Conservation (phyloP, 2,888 invertebrate genomes). For the Prosopocoilus inquinatus region DNA sequence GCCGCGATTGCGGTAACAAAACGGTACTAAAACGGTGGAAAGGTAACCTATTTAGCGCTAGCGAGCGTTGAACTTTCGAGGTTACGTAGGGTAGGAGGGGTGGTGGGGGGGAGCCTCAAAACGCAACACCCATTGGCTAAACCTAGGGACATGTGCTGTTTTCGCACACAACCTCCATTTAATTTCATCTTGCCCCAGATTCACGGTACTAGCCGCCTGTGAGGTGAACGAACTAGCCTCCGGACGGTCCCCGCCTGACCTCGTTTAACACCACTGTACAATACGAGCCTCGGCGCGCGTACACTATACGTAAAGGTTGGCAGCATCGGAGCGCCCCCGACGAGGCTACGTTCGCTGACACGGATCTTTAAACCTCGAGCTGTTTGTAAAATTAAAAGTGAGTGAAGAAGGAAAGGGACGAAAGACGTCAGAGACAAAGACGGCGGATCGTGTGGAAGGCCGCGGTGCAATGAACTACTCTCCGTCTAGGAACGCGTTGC, state of each 20-base stretch:
- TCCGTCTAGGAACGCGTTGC: constrained; percentile 50
- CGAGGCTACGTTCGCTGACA: constrained; percentile 43
- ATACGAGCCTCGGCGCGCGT: constrained; percentile 37
- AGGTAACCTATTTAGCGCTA: constrained; percentile 51
- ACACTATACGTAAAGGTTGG: constrained; percentile 32
- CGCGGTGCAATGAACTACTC: constrained; percentile 62
- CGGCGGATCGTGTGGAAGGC: constrained; percentile 53
- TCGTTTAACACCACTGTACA: constrained; percentile 39
- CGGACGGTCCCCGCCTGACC: constrained; percentile 49
- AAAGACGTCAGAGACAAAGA: constrained; percentile 33
- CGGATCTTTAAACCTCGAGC: constrained; percentile 43
- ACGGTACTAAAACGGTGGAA: constrained; percentile 34
- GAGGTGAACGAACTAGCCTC: constrained; percentile 63
- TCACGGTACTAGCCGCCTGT: constrained; percentile 52
- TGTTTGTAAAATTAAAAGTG: constrained; percentile 43
- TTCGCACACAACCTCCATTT: constrained; percentile 53
- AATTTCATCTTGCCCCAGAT: constrained; percentile 67
- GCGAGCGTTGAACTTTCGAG: constrained; percentile 51
- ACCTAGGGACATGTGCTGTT: constrained; percentile 47
- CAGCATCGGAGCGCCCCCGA: constrained; percentile 20
- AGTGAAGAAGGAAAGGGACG: constrained; percentile 33
- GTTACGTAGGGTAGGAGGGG: constrained; percentile 29
- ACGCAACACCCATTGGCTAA: constrained; percentile 39
- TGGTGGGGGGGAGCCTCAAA: constrained; percentile 24
- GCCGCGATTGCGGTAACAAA: constrained; percentile 21